These are phyloP conservation scores for Sciaenops ocellatus DNA, from an alignment of 2,797 vertebrate species.

Conservation along the genomic window DNA sequence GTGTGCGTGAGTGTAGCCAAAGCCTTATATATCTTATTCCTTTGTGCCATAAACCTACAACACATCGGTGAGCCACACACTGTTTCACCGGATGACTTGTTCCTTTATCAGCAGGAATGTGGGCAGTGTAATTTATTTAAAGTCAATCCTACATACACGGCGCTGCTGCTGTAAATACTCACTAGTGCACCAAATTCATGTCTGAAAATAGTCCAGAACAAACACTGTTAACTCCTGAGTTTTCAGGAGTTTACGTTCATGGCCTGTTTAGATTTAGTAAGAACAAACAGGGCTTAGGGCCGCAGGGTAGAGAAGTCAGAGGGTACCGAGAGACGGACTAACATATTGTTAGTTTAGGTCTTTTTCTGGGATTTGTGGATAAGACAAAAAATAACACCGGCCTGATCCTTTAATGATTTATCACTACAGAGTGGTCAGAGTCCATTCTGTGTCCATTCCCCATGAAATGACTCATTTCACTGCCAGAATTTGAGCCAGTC, in stretches of 20 bases:
- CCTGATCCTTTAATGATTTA: slow-evolving; percentile 24
- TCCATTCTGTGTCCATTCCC: background rate
- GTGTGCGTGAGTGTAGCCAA: background rate
- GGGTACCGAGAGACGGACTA: background rate
- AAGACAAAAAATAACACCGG: background rate
- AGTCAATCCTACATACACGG: slow-evolving; percentile 23
- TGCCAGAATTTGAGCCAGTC: too few relatives aligned
- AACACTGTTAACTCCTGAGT: background rate
- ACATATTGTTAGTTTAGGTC: slow-evolving; percentile 7
- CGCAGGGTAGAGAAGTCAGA: background rate
- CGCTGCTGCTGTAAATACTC: slow-evolving; percentile 16
- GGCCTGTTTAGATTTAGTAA: background rate
- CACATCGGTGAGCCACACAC: background rate
- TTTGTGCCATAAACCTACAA: background rate
- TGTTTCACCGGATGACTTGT: slow-evolving; percentile 27
- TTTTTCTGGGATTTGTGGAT: slow-evolving; percentile 1
- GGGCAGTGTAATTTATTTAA: slow-evolving; percentile 33
- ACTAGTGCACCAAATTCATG: background rate
- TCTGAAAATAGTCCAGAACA: slow-evolving; percentile 13
- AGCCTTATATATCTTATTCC: background rate
- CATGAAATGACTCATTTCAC: too few relatives aligned
- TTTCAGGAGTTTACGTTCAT: background rate
- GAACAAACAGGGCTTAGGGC: background rate
- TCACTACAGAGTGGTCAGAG: background rate
- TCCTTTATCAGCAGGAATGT: slow-evolving; percentile 26